These are phyloP conservation scores for Congeria kusceri DNA, from an alignment of 2,888 invertebrate species.

Conservation along the genomic window DNA sequence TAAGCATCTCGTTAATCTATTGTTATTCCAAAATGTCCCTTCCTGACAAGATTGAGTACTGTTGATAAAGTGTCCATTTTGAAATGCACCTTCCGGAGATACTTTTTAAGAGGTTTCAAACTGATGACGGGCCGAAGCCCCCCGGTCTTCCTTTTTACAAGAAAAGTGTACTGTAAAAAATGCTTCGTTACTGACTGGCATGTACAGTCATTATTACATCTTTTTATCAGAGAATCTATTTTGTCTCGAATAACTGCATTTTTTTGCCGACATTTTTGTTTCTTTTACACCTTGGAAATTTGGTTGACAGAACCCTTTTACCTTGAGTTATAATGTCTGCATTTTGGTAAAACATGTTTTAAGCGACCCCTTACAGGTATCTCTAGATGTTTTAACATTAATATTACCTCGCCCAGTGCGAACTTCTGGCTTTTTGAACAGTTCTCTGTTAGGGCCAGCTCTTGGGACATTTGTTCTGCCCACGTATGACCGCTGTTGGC, in stretches of 20 bases:
- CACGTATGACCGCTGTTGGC: too few species aligned
- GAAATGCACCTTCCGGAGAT: slow-evolving; percentile 46
- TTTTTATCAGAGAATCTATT: too few species aligned
- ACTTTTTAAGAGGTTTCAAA: slow-evolving; percentile 50
- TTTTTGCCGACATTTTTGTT: slow-evolving; percentile 3
- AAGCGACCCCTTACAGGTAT: slow-evolving; percentile 37
- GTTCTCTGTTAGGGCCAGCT: too few species aligned
- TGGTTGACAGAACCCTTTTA: slow-evolving; percentile 24
- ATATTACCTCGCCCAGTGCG: background rate
- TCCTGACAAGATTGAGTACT: slow-evolving; percentile 33
- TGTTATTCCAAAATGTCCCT: slow-evolving; percentile 34
- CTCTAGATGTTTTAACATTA: slow-evolving; percentile 3
- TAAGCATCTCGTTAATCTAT: slow-evolving; percentile 40
- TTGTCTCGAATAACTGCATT: background rate
- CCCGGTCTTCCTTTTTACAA: slow-evolving; percentile 36
- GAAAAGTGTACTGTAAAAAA: slow-evolving; percentile 51
- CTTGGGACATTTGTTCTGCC: too few species aligned
- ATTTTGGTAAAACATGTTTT: slow-evolving; percentile 19
- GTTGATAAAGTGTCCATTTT: slow-evolving; percentile 46
- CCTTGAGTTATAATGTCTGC: slow-evolving; percentile 26
- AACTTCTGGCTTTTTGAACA: too few species aligned
- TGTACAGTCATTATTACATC: too few species aligned
- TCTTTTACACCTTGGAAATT: slow-evolving; percentile 21
- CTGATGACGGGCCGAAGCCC: slow-evolving; percentile 47
- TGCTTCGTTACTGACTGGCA: slow-evolving; percentile 6